phyloP scores from a whole-genome alignment of 2,113 vertebrate species.

The Hippocampus barbouri region DNA sequence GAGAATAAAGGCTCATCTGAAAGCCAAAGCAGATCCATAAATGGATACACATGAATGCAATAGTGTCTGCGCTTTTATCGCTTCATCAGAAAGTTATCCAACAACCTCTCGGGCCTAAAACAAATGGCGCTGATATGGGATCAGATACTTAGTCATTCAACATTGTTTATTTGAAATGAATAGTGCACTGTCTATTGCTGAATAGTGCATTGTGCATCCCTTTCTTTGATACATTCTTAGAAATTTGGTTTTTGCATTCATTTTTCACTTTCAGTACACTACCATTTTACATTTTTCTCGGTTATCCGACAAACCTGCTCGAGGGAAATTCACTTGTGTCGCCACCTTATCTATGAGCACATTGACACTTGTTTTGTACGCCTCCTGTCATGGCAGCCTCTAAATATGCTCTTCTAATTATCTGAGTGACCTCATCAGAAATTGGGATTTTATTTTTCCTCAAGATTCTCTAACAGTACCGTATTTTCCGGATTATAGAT shows the following conservation, averaged over 20 bases:
- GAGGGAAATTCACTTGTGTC: background rate
- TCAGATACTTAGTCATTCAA: background rate
- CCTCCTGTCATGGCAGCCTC: slow-evolving; percentile 7
- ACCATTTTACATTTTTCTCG: background rate
- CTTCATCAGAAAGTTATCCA: slow-evolving; percentile 11
- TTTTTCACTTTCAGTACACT: background rate
- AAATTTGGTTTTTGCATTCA: background rate
- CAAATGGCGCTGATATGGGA: background rate
- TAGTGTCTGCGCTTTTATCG: slow-evolving; percentile 5
- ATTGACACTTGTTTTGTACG: slow-evolving; percentile 1
- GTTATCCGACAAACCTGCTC: background rate
- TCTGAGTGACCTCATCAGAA: slow-evolving; percentile 47
- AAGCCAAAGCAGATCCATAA: slow-evolving; percentile 12
- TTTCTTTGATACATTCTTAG: background rate
- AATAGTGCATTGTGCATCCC: background rate
- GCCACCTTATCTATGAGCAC: background rate
- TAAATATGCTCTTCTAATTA: slow-evolving; percentile 27
- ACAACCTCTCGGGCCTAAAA: background rate
- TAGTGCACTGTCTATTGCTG: background rate
- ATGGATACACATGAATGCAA: slow-evolving; percentile 9
- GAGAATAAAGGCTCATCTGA: slow-evolving; percentile 12
- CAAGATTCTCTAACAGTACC: slow-evolving; percentile 38
- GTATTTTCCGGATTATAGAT: no score
- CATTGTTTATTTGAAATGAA: slow-evolving; percentile 1
- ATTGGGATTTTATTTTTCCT: slow-evolving; percentile 14